These are phyloP conservation scores for Pseudomyrmex flavicornis DNA, from an alignment of 1,140 invertebrate species.

Conservation along the genomic window DNA sequence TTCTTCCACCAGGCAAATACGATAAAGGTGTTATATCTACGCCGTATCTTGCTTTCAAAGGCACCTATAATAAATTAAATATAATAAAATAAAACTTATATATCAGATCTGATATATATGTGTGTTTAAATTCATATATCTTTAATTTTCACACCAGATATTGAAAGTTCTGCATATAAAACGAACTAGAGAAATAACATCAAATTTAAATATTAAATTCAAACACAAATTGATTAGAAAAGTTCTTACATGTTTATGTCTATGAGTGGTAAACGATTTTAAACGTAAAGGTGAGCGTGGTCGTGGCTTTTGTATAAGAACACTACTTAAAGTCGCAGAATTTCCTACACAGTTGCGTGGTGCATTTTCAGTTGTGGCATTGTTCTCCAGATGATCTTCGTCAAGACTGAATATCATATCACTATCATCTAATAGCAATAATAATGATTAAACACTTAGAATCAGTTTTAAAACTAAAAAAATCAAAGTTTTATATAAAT, in stretches of 20 bases:
- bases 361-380: conserved; percentile 53
- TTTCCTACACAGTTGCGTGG: conserved; percentile 51
- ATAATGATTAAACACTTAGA: not conserved
- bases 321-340: conserved; percentile 59
- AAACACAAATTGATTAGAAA: not conserved
- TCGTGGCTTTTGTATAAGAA: conserved; percentile 71
- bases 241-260: conserved; percentile 80
- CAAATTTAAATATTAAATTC: not conserved
- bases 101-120: too few species aligned
- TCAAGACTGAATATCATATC: conserved; percentile 91
- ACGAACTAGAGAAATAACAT: too few species aligned
- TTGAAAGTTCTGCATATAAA: too few species aligned
- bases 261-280: conserved; percentile 73
- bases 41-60: conserved; percentile 89
- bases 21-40: conserved; percentile 95
- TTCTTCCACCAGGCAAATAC: conserved; percentile 92
- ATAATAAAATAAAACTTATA: not conserved
- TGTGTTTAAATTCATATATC: too few species aligned
- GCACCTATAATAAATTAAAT: conserved; percentile 83
- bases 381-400: conserved; percentile 86
- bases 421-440: conserved; percentile 78
- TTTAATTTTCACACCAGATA: too few species aligned
- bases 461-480: not conserved
- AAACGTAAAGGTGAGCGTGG: conserved; percentile 80
- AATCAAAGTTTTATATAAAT: not conserved